Base-by-base conservation (phyloP, 2,888 invertebrate genomes). In the Mythimna ferrago region DNA sequence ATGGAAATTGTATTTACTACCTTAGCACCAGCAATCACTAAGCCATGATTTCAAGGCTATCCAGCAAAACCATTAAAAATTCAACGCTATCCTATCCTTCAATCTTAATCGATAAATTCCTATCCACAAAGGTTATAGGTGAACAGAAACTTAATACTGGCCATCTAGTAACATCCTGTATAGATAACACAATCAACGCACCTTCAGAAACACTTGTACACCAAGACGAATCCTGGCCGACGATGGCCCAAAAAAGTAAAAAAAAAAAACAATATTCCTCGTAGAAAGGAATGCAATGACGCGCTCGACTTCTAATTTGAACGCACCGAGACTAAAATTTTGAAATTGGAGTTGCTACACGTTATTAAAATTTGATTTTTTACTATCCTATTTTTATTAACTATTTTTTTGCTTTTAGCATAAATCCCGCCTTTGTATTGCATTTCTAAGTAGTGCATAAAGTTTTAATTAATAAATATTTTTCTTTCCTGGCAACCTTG, bases 171-270 rank as follows among this genome's bases (percentile, higher is more conserved):
- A 81, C 93, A 92, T 64, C 88, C 91, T 90, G 86, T 93, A 89
- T 78, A 78, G 72, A 80, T 80, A 87, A 87, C 51, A 67, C 85
- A 86, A 89, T 87, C 85, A 81, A 82, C 79, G 83, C 71, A 81
- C 82, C 85, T 81, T 89, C 58, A 85, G 85, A 87, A 91, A 91
- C 92, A 94, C 93, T 93, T 93, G 94, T 92, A 89, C 84, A 90
- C 91, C 94, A 92, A 92, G 92, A 93, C 94, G 94, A 95, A 94
- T 94, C 92, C 93, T 92, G 89, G 71, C 81, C 83, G 87, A 76
- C 71, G 71, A 73, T 56, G 66, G 66, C 69, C 82, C 87, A 86
- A 77, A 87, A 86, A 82, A 21, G 14, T 3, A 41, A 51, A 80
- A 82, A 57, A 73, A 73, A 83, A 83, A 87, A 88, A 85, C 82